Evolutionary conservation across 2,113 vertebrate species (phyloP).

Genomic region (Crotalus helleri): DNA sequence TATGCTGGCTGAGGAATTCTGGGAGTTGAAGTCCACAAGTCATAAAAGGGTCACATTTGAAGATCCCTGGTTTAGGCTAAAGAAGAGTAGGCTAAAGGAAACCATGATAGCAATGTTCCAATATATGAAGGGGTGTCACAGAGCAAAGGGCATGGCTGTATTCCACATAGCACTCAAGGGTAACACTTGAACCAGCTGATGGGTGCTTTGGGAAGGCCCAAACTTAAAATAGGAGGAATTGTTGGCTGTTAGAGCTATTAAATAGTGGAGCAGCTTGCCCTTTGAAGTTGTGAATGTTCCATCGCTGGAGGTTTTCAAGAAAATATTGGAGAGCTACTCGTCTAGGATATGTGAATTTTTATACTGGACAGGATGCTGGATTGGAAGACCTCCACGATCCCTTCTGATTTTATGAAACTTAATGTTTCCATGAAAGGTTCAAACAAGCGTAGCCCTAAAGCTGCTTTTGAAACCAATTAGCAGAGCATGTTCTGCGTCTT

Average conservation of each 20-base stretch:
- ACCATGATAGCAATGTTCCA: background rate
- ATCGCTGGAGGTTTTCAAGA: background rate
- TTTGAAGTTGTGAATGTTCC: background rate
- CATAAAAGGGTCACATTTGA: no score
- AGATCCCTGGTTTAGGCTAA: background rate
- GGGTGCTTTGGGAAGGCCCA: background rate
- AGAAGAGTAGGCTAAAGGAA: background rate
- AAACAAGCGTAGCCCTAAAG: background rate
- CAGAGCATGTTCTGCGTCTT: background rate
- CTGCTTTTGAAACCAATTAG: background rate
- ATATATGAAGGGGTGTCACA: background rate
- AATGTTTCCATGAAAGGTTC: background rate
- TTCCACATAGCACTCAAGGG: background rate
- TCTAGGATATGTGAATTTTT: background rate
- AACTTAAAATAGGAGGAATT: background rate
- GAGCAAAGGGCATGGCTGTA: background rate
- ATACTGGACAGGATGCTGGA: background rate
- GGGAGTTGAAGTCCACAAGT: no score
- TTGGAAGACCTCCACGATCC: background rate
- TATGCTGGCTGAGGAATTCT: no score
- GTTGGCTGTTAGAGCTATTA: background rate
- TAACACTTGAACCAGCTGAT: background rate
- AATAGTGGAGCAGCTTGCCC: background rate
- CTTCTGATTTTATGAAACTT: background rate
- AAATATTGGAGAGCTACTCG: background rate